phyloP scores from a whole-genome alignment of 2,797 vertebrate species.

The Epinephelus malabaricus region DNA sequence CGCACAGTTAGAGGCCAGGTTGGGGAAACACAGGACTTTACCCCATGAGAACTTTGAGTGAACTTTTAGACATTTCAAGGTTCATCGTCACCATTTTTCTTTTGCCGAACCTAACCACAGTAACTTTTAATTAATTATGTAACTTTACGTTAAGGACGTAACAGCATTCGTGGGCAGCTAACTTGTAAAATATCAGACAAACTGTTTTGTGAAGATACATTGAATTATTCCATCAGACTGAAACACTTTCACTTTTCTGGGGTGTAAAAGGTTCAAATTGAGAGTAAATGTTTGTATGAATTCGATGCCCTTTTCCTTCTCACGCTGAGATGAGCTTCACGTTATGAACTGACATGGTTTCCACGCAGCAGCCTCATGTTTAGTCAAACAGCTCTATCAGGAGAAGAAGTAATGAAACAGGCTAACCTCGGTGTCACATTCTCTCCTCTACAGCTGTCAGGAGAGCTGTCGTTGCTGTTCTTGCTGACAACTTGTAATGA shows the following conservation, averaged over 20 bases:
- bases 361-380: background rate
- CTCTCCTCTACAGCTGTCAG: constrained; percentile 35
- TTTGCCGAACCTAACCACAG: no score
- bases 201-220: no score
- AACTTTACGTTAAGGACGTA: no score
- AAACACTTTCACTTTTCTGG: no score
- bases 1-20: no score
- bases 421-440: constrained; percentile 24
- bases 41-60: no score
- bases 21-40: no score
- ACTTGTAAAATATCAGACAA: no score
- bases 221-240: background rate
- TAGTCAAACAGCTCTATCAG: constrained; percentile 20
- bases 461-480: constrained; percentile 25
- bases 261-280: background rate
- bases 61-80: no score
- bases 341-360: background rate
- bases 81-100: no score
- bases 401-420: constrained; percentile 34
- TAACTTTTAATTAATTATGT: no score
- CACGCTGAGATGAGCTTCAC: background rate
- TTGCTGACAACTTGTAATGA: constrained; percentile 46
- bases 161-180: no score
- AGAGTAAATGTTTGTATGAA: background rate
- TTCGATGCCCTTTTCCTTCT: background rate